Base-by-base conservation (phyloP, 2,113 vertebrate genomes). In the Ondatra zibethicus region DNA sequence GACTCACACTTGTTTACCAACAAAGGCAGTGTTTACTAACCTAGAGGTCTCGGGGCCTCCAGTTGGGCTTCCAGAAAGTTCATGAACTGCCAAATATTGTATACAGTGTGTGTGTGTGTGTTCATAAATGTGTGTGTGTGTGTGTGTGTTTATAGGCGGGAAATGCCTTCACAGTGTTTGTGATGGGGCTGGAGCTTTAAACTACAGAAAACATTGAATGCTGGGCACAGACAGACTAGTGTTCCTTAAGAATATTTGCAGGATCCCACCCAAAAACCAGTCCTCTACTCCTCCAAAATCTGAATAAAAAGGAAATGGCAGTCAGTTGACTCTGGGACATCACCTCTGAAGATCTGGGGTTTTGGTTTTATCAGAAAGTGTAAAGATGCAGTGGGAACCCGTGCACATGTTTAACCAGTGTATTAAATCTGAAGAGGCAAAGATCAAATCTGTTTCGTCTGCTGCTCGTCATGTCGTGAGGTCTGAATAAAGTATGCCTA, bases 311-410 rank as follows among this genome's bases (percentile, higher is more conserved):
- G 61, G 86, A 89, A 85, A 23, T 36, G 70, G 91, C n/a, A 78
- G 33, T 6, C 80, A 61, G 0, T 91, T 63, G 47, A 23, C 33
- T 95, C 7, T 12, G 68, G 80, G 87, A 27, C 33, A 88, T 78
- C 58, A 78, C 45, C 2, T 96, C 21, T 91, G 86, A 89, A 89
- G 88, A 25, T 81, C 19, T 58, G 50, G 47, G 89, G 42, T 88
- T 91, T 89, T 84, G 55, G 6, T 85, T 89, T 93, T 91, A 96
- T 93, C 87, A 91, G 78, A 76, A 75, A 96, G 52, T 89, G 55
- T 70, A 87, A 10, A 80, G 77, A 52, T 70, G 66, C n/a, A 85
- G 1, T 91, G 45, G 78, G 82, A 92, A 80, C 50, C 45, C 55
- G 68, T 85, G 29, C 94, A 90, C 78, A 66, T 76, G 39, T 92